Base-by-base conservation (phyloP, 2,797 vertebrate species). In the Balearica regulorum region DNA sequence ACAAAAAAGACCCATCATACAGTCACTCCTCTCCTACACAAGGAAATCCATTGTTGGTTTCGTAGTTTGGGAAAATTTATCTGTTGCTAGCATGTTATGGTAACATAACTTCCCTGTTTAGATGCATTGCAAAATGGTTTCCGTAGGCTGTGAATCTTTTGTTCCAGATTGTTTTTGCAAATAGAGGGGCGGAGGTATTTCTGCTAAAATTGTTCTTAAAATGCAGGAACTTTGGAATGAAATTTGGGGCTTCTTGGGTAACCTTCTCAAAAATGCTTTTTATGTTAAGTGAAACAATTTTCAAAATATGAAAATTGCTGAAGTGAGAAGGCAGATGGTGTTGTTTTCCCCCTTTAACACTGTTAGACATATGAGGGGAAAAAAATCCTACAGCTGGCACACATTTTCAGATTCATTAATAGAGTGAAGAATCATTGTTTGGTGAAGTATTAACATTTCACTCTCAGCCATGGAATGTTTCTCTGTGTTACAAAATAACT, bases 41-140 rank as follows among this genome's bases (percentile, higher is more conserved):
- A 92, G 62, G 76, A 91, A 92, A 86, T 71, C 82, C 79, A 66
- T 96, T 96, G 95, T 97, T 92, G 43, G 71, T 90, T 73, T 92
- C 51, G 55, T 54, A 53, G 53, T 95, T 87, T 43, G 51, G 84
- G 69, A 89, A 64, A 91, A 91, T 35, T 10, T 28, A 17, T 90
- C 90, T 91, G 90, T 92, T 93, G 84, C 70, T 83, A n/a, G 43
- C 54, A 28, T 0, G 0, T 92, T 83, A 17, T 10, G 41, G 82
- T 66, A 69, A 58, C 61, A 44, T 68, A 89, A 76, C 73, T 85
- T 85, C 92, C 89, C 92, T 96, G 90, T 95, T 95, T 54, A 84
- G 88, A 83, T 61, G 82, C 61, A 0, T 72, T 94, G 84, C 93
- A 91, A 76, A 95, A 87, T 0, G 0, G 22, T 90, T 92, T 90